Evolutionary conservation across 1,140 invertebrate species (phyloP).

Genomic region (Heterodera schachtii): DNA sequence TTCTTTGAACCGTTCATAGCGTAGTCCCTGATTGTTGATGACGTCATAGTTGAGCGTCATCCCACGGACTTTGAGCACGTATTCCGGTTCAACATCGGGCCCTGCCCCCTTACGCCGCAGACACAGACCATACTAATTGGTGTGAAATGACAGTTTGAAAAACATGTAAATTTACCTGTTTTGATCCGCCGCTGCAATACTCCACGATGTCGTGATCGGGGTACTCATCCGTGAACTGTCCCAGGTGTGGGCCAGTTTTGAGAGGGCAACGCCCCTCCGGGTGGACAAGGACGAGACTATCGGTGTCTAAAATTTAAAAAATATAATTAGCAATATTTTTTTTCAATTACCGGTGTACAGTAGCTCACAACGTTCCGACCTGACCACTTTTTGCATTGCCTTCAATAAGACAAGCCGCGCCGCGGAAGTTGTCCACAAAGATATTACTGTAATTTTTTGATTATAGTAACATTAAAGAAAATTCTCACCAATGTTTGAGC

Average conservation of each 20-base stretch:
- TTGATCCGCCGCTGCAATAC: no score
- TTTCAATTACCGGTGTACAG: constrained; percentile 5
- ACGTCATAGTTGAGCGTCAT: constrained; percentile 8
- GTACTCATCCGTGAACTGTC: no score
- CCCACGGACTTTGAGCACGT: constrained; percentile 3
- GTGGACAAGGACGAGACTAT: no score
- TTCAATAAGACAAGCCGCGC: background rate
- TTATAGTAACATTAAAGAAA: background rate
- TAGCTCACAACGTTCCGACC: background rate
- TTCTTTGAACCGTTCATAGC: constrained; percentile 11
- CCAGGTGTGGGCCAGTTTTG: no score
- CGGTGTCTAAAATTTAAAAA: no score
- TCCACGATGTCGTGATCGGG: no score
- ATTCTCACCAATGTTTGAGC: background rate
- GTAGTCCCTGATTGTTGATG: constrained; percentile 10
- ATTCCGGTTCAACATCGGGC: background rate
- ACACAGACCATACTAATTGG: no score
- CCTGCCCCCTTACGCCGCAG: no score
- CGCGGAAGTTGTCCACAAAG: background rate
- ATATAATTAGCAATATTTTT: background rate
- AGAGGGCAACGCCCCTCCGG: no score
- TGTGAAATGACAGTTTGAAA: no score
- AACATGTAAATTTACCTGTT: no score
- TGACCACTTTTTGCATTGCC: background rate
- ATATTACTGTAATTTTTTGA: background rate